A percentile compares a stretch with the other conserved stretches of the same genome.
phyloP scores from a whole-genome alignment of 2,797 vertebrate species.

The Platalea minor region DNA sequence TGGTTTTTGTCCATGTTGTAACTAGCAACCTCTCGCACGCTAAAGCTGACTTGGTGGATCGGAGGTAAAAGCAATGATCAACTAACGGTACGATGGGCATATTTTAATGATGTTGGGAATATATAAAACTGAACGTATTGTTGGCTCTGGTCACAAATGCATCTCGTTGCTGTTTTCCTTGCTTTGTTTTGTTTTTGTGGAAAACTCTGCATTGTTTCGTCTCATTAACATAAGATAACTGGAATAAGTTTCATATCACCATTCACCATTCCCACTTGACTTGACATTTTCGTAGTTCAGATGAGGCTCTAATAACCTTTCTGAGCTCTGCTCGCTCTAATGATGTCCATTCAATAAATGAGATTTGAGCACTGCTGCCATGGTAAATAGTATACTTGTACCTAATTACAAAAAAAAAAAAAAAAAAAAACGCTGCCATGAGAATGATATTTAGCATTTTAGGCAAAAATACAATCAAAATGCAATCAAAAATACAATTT shows the following conservation, averaged over 20 bases:
- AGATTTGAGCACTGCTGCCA: constrained; percentile 29
- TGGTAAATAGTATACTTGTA: constrained; percentile 37
- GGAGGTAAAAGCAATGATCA: neutral
- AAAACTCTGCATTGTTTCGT: constrained; percentile 47
- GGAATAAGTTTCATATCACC: constrained; percentile 53
- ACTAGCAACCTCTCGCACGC: neutral
- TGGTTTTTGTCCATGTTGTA: neutral
- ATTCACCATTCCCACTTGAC: constrained; percentile 46
- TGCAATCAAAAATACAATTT: neutral
- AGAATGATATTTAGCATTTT: neutral
- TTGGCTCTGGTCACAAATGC: constrained; percentile 12
- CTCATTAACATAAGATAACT: constrained; percentile 69
- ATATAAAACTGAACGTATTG: neutral
- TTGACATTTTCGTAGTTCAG: constrained; percentile 72
- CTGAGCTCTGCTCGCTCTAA: constrained; percentile 67
- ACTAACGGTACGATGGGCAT: constrained; percentile 38
- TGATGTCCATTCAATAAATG: constrained; percentile 67
- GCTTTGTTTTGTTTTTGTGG: neutral
- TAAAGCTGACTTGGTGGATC: neutral
- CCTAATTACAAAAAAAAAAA: constrained; percentile 10
- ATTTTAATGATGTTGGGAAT: constrained; percentile 69
- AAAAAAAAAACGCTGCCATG: neutral
- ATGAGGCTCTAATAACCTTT: constrained; percentile 74
- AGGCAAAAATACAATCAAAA: neutral
- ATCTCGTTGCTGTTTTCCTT: constrained; percentile 11